Percentiles rank a stretch among this genome's conserved stretches.
Conservation (phyloP, 35 echinoderm and acorn worm genomes). For the Apostichopus japonicus region DNA sequence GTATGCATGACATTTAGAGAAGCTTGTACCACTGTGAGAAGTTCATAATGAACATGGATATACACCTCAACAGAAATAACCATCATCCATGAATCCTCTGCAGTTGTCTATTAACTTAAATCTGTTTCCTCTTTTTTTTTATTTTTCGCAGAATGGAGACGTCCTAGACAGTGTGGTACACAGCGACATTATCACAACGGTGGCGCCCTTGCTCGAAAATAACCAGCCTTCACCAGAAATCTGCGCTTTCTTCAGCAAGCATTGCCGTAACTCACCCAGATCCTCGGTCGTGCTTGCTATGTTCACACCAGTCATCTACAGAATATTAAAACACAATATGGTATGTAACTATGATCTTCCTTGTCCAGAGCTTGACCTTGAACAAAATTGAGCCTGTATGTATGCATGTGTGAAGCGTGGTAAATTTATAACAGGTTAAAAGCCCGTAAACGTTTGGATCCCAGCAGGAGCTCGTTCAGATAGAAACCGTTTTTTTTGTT, state of each 20-base stretch:
- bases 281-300: constrained; percentile 92
- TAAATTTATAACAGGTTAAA: background rate
- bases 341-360: constrained; percentile 30
- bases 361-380: background rate
- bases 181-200: constrained; percentile 89
- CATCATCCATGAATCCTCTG: too few relatives aligned
- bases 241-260: constrained; percentile 99
- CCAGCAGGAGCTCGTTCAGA: too few relatives aligned
- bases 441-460: too few relatives aligned
- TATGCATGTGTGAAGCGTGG: background rate
- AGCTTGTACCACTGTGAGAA: too few relatives aligned
- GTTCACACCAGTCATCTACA: constrained; percentile 97
- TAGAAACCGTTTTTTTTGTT: too few relatives aligned
- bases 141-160: constrained; percentile 84
- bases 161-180: constrained; percentile 89
- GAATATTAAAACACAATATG: constrained; percentile 99
- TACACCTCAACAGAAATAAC: too few relatives aligned
- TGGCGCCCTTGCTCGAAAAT: constrained; percentile 93
- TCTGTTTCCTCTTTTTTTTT: background rate
- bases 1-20: too few relatives aligned
- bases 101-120: background rate
- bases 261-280: constrained; percentile 96
- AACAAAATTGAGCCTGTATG: background rate
- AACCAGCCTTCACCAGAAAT: constrained; percentile 97
- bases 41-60: too few relatives aligned